Conservation (phyloP, 2,797 vertebrate species). For the Mormyrus hasselquistii region DNA sequence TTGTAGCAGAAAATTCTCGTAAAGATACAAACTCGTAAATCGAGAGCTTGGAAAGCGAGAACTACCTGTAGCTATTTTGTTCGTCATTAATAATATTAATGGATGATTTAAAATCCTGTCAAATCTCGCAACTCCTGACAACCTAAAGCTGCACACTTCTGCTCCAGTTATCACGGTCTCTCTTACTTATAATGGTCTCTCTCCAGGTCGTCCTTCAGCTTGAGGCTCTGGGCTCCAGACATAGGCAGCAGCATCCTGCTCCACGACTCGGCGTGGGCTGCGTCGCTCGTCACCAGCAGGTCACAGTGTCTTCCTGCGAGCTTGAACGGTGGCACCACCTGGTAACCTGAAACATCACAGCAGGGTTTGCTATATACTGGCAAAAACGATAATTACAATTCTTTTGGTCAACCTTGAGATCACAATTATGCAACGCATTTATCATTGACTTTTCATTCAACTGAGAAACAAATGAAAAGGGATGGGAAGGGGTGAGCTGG, state of each 20-base stretch:
- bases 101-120: neutral
- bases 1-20: neutral
- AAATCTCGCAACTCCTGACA: neutral
- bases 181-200: conserved; percentile 45
- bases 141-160: neutral
- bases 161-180: neutral
- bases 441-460: neutral
- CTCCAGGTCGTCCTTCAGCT: conserved; percentile 46
- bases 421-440: neutral
- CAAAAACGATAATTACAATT: neutral
- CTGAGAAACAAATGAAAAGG: neutral
- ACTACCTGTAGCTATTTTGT: neutral
- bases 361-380: neutral
- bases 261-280: conserved; percentile 66
- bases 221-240: conserved; percentile 44
- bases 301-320: conserved; percentile 61
- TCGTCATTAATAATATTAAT: neutral
- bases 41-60: neutral
- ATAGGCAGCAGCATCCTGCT: conserved; percentile 62
- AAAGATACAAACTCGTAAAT: neutral
- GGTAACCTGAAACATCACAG: conserved; percentile 57
- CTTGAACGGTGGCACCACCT: conserved; percentile 74
- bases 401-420: neutral
- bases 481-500: neutral
- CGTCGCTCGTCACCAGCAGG: conserved; percentile 64